phyloP scores from a whole-genome alignment of 2,797 vertebrate species.

The Siniperca scherzeri region DNA sequence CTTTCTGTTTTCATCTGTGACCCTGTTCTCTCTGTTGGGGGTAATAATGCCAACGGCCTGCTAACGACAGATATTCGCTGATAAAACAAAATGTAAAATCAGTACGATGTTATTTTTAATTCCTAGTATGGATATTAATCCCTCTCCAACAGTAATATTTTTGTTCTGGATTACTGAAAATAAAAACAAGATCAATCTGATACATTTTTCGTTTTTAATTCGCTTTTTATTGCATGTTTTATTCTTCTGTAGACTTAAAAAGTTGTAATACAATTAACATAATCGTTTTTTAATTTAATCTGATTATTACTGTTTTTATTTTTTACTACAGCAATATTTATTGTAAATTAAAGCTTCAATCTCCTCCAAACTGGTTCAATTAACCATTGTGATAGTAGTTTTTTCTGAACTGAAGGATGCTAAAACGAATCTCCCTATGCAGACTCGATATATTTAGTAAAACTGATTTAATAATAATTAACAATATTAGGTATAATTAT shows the following conservation, averaged over 20 bases:
- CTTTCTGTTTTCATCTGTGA: constrained; percentile 7
- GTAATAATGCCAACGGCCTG: constrained; percentile 6
- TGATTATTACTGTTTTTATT: not conserved
- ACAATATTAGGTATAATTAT: constrained; percentile 14
- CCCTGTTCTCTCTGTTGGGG: constrained; percentile 1
- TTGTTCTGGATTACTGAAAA: not conserved
- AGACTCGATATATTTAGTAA: not conserved
- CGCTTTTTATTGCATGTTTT: not conserved
- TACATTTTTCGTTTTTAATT: constrained; percentile 6
- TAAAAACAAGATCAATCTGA: not conserved
- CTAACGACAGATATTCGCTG: not conserved
- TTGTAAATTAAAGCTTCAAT: not conserved
- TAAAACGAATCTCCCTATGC: constrained; percentile 8
- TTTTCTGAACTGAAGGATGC: not conserved
- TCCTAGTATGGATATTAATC: not conserved
- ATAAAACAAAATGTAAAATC: constrained; percentile 16
- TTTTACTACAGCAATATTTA: not conserved
- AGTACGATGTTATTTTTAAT: not conserved
- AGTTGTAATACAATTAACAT: not conserved
- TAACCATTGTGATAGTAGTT: not conserved
- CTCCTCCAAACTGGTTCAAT: not conserved
- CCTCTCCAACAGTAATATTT: not conserved
- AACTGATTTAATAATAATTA: constrained; percentile 14
- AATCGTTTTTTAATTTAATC: not conserved
- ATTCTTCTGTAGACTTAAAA: not conserved